A percentile compares a stretch with the other conserved stretches of the same genome.
phyloP scores from a whole-genome alignment of 2,113 vertebrate species.

The Mormyrus lacerda region DNA sequence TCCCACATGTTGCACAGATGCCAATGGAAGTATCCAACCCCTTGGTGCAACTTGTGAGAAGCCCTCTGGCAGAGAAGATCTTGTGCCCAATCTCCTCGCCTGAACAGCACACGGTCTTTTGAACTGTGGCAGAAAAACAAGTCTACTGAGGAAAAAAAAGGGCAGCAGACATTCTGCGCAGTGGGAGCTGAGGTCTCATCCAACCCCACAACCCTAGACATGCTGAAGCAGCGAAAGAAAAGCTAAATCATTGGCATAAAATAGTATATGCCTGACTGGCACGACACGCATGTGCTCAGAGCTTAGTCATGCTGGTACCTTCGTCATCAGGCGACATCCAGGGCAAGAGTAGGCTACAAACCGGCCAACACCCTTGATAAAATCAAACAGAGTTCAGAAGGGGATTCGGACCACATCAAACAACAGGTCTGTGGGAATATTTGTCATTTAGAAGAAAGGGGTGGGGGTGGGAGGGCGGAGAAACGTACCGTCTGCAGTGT shows the following conservation, averaged over 20 bases:
- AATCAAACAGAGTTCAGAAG: constrained; percentile 8
- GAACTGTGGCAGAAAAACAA: not conserved
- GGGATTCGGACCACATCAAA: not conserved
- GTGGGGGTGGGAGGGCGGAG: not conserved
- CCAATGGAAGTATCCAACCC: not conserved
- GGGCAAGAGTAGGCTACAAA: not conserved
- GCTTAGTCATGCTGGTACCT: not conserved
- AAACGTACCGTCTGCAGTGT: not conserved
- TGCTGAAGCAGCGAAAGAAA: not conserved
- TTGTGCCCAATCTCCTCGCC: no score
- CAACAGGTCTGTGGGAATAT: not conserved
- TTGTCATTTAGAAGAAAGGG: not conserved
- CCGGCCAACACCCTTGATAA: not conserved
- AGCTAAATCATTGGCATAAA: not conserved
- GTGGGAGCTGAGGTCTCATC: not conserved
- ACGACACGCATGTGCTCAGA: not conserved
- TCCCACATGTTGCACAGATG: not conserved
- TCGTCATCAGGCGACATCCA: not conserved
- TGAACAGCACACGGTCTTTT: not conserved
- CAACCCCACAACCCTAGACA: not conserved
- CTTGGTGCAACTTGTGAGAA: not conserved
- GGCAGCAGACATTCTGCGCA: not conserved
- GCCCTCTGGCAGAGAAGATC: not conserved
- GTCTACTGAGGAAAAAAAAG: not conserved
- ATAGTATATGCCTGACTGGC: not conserved